These are phyloP conservation scores for Camelus bactrianus DNA, from an alignment of 2,113 vertebrate genomes.

Conservation along the genomic window DNA sequence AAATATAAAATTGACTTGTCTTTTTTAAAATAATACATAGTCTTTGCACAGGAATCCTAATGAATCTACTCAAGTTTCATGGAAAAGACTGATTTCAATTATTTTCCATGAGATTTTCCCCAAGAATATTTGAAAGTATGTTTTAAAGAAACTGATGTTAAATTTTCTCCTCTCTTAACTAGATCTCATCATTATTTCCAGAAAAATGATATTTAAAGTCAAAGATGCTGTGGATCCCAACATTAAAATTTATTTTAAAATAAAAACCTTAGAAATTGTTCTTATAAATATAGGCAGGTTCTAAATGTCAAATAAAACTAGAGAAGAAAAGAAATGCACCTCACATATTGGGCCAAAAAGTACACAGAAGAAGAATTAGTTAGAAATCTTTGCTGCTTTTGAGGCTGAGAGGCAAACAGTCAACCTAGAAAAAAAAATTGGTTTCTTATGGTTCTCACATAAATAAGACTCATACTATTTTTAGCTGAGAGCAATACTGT, in stretches of 20 bases:
- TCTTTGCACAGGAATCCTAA: neutral
- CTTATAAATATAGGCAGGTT: neutral
- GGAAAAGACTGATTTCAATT: neutral
- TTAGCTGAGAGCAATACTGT: neutral
- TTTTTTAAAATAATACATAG: neutral
- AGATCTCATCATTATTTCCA: neutral
- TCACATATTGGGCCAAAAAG: neutral
- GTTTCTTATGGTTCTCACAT: neutral
- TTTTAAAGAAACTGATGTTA: neutral
- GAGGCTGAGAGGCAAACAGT: neutral
- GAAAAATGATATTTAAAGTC: neutral
- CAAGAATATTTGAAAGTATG: neutral
- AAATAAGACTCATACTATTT: neutral
- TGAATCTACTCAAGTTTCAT: neutral
- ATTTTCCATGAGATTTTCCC: neutral
- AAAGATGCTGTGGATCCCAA: neutral
- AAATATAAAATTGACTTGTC: neutral
- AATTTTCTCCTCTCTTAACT: neutral
- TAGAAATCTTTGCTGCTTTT: neutral
- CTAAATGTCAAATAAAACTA: neutral
- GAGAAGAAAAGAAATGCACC: neutral
- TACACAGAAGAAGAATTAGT: neutral
- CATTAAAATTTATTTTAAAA: slow-evolving; percentile 32
- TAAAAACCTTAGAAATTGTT: neutral
- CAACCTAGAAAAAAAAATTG: neutral